These are phyloP conservation scores for human (Homo sapiens) DNA, from an alignment of 2,113 vertebrate species.

Conservation along the genomic window GRCh38 chr20:51602501-51603000, in stretches of 20 bases:
- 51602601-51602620: too few relatives aligned
- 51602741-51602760: background rate
- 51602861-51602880: accelerated
- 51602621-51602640: too few relatives aligned
- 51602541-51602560: background rate
- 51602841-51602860: background rate
- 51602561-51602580: too few relatives aligned
- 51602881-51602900: too few relatives aligned
- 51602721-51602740: accelerated
- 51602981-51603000: background rate
- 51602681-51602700: too few relatives aligned
- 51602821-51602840: background rate
- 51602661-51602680: too few relatives aligned
- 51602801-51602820: too few relatives aligned
- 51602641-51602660: too few relatives aligned
- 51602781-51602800: too few relatives aligned
- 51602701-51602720: background rate
- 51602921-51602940: too few relatives aligned
- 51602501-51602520: background rate
- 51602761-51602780: accelerated
- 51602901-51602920: background rate
- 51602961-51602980: background rate
- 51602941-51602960: background rate
- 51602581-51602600: too few relatives aligned
- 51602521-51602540: background rate